Percentiles rank a stretch among this genome's conserved stretches.
Evolutionary conservation across 2,797 vertebrate genomes (phyloP).

Genomic region (Hylomyscus alleni): DNA sequence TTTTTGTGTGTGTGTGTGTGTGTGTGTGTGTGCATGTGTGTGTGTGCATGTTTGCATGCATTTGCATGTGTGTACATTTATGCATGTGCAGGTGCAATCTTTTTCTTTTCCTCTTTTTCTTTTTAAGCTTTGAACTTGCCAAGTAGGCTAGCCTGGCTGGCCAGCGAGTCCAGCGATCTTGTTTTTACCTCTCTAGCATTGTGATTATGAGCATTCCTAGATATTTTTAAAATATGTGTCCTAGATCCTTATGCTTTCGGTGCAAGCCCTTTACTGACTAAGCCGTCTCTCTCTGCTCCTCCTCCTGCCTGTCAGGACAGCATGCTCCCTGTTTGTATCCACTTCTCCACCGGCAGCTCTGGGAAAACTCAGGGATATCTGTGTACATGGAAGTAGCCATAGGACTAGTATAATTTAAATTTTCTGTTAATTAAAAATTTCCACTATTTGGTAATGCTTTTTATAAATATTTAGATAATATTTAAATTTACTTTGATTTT

Average conservation of each 20-base stretch:
- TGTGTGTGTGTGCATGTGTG: neutral
- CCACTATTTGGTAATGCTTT: neutral
- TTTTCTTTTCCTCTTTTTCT: neutral
- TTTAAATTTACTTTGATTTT: neutral
- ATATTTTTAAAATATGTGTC: neutral
- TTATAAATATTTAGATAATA: neutral
- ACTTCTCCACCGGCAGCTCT: neutral
- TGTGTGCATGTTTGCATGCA: neutral
- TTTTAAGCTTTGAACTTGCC: neutral
- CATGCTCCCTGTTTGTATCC: neutral
- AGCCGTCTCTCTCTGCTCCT: neutral
- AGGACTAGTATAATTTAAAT: neutral
- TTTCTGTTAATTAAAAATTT: neutral
- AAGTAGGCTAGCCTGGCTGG: neutral
- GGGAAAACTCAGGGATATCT: neutral
- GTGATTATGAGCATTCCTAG: neutral
- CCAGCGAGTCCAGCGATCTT: neutral
- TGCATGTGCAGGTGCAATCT: neutral
- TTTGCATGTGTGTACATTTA: neutral
- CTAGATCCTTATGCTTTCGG: neutral
- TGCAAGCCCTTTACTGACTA: neutral
- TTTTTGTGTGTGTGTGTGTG: neutral
- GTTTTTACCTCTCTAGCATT: neutral
- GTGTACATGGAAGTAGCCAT: neutral
- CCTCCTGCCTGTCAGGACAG: neutral